Conservation (phyloP, 2,888 invertebrate genomes). For the Nemotelus nigrinus region DNA sequence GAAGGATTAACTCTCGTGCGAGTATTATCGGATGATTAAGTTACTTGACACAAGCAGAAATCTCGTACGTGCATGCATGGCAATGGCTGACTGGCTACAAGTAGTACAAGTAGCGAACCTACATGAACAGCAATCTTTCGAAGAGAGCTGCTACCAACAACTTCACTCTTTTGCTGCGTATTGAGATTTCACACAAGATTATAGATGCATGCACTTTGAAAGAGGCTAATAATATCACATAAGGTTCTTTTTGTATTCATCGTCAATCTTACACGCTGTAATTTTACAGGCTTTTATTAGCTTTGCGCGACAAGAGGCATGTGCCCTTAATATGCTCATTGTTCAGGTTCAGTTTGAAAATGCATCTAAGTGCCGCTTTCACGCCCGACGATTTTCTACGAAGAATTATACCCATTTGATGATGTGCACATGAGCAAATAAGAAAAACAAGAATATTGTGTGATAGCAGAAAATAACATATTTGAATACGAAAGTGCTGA, state of each 20-base stretch:
- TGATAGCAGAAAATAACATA: too few relatives aligned
- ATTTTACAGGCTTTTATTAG: constrained; percentile 25
- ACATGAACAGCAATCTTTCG: constrained; percentile 5
- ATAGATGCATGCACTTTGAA: constrained; percentile 44
- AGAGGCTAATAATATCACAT: constrained; percentile 23
- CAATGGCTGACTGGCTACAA: background rate
- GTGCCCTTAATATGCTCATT: constrained; percentile 37
- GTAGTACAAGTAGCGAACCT: constrained; percentile 7
- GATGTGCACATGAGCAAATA: too few relatives aligned
- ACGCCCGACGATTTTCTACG: background rate
- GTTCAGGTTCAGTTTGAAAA: constrained; percentile 22
- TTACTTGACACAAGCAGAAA: constrained; percentile 44
- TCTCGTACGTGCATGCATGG: background rate
- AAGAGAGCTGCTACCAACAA: constrained; percentile 8
- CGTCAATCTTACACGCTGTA: constrained; percentile 20
- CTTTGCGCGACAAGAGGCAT: constrained; percentile 27
- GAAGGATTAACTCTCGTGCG: constrained; percentile 10
- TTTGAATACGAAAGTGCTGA: too few relatives aligned
- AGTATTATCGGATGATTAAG: constrained; percentile 44
- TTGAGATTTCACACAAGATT: constrained; percentile 28
- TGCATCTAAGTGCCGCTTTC: constrained; percentile 9
- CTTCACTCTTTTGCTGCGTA: constrained; percentile 2
- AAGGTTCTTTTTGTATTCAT: background rate
- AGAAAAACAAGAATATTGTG: too few relatives aligned
- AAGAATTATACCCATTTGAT: background rate